phyloP scores from a whole-genome alignment of 64 coral and sea anemone genomes.

The Acropora tenuis region DNA sequence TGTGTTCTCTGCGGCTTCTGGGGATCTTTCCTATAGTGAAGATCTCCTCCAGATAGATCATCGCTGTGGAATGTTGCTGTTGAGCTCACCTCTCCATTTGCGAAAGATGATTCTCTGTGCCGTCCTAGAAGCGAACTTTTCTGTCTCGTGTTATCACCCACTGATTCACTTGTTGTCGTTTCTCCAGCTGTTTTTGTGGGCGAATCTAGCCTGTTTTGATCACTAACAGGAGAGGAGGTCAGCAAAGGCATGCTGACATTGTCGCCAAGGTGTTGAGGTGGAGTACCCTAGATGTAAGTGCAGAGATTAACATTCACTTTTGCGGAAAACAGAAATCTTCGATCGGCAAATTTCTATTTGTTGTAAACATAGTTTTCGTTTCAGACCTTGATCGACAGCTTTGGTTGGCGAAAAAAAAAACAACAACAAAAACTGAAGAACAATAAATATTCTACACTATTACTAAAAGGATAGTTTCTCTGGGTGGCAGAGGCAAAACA shows the following conservation, averaged over 20 bases:
- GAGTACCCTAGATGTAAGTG: constrained; percentile 10
- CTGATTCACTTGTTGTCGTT: neutral
- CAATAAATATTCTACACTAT: too few relatives aligned
- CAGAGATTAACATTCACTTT: neutral
- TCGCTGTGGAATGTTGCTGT: neutral
- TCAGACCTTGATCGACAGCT: too few relatives aligned
- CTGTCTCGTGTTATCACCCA: constrained; percentile 17
- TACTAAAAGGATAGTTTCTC: too few relatives aligned
- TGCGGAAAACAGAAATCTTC: too few relatives aligned
- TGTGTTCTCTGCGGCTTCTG: constrained; percentile 10
- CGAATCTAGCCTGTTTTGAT: neutral
- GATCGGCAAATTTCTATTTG: too few relatives aligned
- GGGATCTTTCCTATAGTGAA: neutral
- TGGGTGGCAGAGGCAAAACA: too few relatives aligned
- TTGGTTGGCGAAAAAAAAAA: too few relatives aligned
- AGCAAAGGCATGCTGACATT: neutral
- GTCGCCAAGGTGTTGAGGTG: neutral
- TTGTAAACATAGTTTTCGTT: too few relatives aligned
- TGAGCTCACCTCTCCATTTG: constrained; percentile 47
- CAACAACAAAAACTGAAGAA: too few relatives aligned
- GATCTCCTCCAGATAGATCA: neutral
- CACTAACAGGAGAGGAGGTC: constrained; percentile 14
- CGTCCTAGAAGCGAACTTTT: neutral
- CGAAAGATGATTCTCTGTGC: neutral
- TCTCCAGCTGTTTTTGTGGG: constrained; percentile 35